Evolutionary conservation across 1,140 invertebrate genomes (phyloP).

Genomic region (Helicoverpa zea): DNA sequence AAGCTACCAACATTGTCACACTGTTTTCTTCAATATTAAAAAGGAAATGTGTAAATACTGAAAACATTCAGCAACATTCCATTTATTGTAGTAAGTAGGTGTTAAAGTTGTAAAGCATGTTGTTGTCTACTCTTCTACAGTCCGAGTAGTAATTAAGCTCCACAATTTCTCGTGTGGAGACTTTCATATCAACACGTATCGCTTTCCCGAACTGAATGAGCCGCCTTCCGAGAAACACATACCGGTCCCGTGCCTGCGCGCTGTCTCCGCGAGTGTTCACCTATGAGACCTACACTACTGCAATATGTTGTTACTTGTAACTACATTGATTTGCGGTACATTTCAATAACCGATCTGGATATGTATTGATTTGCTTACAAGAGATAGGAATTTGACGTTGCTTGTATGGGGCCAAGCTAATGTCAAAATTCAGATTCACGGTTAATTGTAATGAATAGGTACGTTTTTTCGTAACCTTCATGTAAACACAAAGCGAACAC

Average conservation of each 20-base stretch:
- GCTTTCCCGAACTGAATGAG: slow-evolving; percentile 30
- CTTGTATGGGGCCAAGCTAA: too few relatives aligned
- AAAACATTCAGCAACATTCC: not conserved
- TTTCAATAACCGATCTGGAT: too few relatives aligned
- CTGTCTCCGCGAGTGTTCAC: not conserved
- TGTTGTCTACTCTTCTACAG: not conserved
- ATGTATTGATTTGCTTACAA: too few relatives aligned
- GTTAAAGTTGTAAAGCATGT: not conserved
- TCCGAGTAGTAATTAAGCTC: not conserved
- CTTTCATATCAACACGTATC: slow-evolving; percentile 33
- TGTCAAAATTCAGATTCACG: too few relatives aligned
- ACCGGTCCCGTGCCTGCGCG: slow-evolving; percentile 5
- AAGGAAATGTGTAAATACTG: too few relatives aligned
- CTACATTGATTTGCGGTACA: too few relatives aligned
- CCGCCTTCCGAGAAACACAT: slow-evolving; percentile 15
- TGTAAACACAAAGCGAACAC: not conserved
- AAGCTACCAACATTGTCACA: too few relatives aligned
- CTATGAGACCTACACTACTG: not conserved
- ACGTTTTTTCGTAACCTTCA: too few relatives aligned
- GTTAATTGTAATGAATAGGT: too few relatives aligned
- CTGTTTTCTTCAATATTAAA: too few relatives aligned
- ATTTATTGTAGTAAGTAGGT: not conserved
- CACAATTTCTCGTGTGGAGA: slow-evolving; percentile 19
- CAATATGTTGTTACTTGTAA: too few relatives aligned
- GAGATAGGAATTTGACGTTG: too few relatives aligned